These are phyloP conservation scores for Helleia helle DNA, from an alignment of 2,888 invertebrate species.

Conservation along the genomic window DNA sequence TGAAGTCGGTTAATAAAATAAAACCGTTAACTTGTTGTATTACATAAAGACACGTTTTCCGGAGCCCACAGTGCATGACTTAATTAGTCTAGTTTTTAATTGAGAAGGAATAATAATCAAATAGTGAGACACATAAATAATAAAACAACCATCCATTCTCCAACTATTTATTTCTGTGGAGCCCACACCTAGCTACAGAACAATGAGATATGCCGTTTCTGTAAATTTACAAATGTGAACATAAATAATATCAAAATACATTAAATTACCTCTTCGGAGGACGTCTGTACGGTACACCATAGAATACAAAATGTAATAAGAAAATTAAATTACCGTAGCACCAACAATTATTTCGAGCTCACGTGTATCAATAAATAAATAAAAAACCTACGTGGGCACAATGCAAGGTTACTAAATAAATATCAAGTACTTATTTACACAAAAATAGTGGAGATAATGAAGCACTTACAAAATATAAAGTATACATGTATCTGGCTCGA, in stretches of 20 bases:
- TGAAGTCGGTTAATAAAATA: too few relatives aligned
- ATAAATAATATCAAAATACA: conserved; percentile 72
- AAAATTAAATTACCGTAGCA: conserved; percentile 47
- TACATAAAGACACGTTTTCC: too few relatives aligned
- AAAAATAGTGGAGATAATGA: not conserved
- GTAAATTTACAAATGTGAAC: conserved; percentile 68
- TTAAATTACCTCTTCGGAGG: conserved; percentile 24
- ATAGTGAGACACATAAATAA: conserved; percentile 20
- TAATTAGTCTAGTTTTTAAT: too few relatives aligned
- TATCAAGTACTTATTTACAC: not conserved
- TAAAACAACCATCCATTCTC: conserved; percentile 39
- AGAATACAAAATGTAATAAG: conserved; percentile 27
- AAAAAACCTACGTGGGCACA: not conserved
- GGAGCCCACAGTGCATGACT: too few relatives aligned
- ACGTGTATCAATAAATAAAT: conserved; percentile 5
- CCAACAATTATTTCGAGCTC: conserved; percentile 27
- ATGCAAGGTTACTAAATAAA: not conserved
- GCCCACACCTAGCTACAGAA: conserved; percentile 55
- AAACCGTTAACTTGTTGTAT: too few relatives aligned
- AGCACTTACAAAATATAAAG: not conserved
- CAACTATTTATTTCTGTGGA: conserved; percentile 57
- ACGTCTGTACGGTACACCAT: conserved; percentile 2
- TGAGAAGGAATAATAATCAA: not conserved
- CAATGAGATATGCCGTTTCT: conserved; percentile 68
- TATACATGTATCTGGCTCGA: not conserved